phyloP scores from a whole-genome alignment of 2,797 vertebrate species.

The Chiloscyllium punctatum region DNA sequence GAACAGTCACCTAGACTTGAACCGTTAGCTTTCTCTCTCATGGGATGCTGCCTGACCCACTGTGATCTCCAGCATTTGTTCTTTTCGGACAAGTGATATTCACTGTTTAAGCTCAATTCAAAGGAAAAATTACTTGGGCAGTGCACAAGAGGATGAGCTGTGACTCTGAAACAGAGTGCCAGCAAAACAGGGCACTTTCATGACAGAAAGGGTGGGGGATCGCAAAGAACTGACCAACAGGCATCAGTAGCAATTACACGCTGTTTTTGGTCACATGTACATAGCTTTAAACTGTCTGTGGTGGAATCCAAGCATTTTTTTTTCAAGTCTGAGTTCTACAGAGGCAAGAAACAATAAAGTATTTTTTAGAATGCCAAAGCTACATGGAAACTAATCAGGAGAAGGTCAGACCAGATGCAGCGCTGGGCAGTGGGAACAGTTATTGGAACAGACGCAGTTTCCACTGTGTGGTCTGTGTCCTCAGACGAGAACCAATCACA shows the following conservation, averaged over 20 bases:
- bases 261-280: background rate
- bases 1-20: too few species aligned
- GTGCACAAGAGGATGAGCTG: background rate
- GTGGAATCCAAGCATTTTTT: background rate
- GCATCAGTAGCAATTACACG: background rate
- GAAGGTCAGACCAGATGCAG: background rate
- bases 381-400: constrained; percentile 3
- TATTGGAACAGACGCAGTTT: background rate
- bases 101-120: background rate
- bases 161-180: background rate
- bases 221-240: background rate
- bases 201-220: too few species aligned
- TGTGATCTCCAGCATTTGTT: too few species aligned
- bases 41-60: too few species aligned
- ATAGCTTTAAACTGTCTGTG: background rate
- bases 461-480: constrained; percentile 24
- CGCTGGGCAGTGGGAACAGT: background rate
- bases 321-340: background rate
- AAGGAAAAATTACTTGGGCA: background rate
- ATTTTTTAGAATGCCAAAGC: background rate
- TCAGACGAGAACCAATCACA: constrained; percentile 1
- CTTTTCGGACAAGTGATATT: background rate
- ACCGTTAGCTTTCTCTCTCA: too few species aligned
- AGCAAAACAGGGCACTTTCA: background rate
- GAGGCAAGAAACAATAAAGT: background rate